phyloP scores from a whole-genome alignment of 1,140 invertebrate genomes.

The Portunus trituberculatus region DNA sequence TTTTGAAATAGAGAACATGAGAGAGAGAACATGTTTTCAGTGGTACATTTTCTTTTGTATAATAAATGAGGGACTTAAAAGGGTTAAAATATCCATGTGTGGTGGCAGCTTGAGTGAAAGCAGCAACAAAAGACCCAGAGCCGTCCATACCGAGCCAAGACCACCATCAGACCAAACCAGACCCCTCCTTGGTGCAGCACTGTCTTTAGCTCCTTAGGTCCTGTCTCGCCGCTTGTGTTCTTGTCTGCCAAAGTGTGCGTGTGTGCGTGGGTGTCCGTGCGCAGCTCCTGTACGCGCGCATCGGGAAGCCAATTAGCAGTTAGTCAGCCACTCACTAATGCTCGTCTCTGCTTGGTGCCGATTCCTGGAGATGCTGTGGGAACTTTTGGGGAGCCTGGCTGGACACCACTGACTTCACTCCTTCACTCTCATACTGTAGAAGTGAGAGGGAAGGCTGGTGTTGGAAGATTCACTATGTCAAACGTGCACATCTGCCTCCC shows the following conservation, averaged over 20 bases:
- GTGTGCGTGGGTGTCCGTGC: not conserved
- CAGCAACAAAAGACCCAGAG: too few species aligned
- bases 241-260: conserved; percentile 29
- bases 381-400: not conserved
- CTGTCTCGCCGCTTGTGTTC: conserved; percentile 65
- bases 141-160: conserved; percentile 40
- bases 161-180: conserved; percentile 58
- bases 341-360: not conserved
- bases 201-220: conserved; percentile 33
- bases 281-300: not conserved
- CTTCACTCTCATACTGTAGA: not conserved
- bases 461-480: too few species aligned
- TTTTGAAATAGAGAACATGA: too few species aligned
- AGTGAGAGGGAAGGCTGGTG: not conserved
- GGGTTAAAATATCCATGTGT: too few species aligned
- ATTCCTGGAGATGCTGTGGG: not conserved
- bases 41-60: too few species aligned
- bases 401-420: not conserved
- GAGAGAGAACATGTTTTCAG: too few species aligned
- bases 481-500: too few species aligned
- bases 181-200: not conserved
- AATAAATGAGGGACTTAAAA: too few species aligned
- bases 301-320: too few species aligned
- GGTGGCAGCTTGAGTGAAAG: too few species aligned
- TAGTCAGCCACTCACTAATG: not conserved